A percentile compares a stretch with the other conserved stretches of the same genome.
Evolutionary conservation across 2,888 invertebrate genomes (phyloP).

Genomic region (Nomada fucata): DNA sequence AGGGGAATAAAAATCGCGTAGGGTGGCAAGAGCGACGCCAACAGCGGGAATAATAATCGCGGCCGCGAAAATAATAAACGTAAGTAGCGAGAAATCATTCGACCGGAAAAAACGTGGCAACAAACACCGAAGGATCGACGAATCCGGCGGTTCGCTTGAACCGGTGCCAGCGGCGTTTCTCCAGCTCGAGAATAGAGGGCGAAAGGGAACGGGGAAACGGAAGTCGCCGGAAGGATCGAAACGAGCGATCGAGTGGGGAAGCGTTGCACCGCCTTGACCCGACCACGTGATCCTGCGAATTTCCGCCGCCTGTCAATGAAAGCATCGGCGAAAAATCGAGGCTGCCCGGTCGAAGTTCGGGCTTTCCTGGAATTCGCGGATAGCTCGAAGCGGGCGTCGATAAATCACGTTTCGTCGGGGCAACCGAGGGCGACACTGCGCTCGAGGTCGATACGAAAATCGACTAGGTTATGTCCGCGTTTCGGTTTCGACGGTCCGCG

Average conservation of each 20-base stretch:
- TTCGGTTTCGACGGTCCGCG: no score
- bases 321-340: constrained; percentile 28
- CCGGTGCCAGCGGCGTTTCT: neutral
- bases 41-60: no score
- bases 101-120: no score
- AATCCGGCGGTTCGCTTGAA: no score
- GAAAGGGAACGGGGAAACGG: neutral
- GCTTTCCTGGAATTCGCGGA: constrained; percentile 38
- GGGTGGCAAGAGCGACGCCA: no score
- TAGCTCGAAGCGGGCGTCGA: constrained; percentile 35
- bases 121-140: no score
- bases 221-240: neutral
- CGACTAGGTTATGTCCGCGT: no score
- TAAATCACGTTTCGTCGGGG: constrained; percentile 24
- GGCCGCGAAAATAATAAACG: no score
- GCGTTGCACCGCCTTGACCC: constrained; percentile 44
- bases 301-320: neutral
- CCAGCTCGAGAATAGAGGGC: neutral
- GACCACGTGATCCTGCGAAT: constrained; percentile 38
- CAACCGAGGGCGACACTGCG: constrained; percentile 1
- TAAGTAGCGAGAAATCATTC: no score
- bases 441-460: constrained; percentile 30
- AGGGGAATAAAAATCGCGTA: no score
- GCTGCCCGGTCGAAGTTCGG: constrained; percentile 44
- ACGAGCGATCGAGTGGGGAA: neutral